These are phyloP conservation scores for Tolmerus cingulatus DNA, from an alignment of 2,888 invertebrate species.

Conservation along the genomic window DNA sequence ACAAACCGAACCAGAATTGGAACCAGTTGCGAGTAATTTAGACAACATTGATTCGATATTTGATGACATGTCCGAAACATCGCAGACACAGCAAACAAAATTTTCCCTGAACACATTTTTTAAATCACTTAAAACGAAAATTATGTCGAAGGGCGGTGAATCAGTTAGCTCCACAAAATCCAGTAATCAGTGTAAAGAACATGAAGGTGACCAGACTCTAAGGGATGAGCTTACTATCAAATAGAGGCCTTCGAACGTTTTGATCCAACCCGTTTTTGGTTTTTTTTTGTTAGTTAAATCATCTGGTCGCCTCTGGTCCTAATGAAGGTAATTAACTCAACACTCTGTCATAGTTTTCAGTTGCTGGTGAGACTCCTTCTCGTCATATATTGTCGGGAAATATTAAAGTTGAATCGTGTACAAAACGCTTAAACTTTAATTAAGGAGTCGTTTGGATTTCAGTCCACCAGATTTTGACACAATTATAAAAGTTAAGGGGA, in stretches of 20 bases:
- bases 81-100: neutral
- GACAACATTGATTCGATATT: neutral
- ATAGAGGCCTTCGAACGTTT: neutral
- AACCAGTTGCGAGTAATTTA: neutral
- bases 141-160: neutral
- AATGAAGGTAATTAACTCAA: neutral
- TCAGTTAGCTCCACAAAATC: neutral
- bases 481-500: too few species aligned
- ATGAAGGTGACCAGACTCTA: neutral
- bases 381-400: neutral
- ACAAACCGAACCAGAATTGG: neutral
- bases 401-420: neutral
- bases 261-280: neutral
- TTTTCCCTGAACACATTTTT: slow-evolving; percentile 13
- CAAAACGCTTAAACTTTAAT: neutral
- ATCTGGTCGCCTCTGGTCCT: neutral
- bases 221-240: slow-evolving; percentile 21
- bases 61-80: neutral
- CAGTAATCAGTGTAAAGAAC: neutral
- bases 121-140: neutral
- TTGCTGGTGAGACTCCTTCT: neutral
- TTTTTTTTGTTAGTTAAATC: neutral
- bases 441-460: neutral
- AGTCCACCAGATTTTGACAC: neutral
- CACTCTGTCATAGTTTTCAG: neutral